Conservation (phyloP, 30 jellyfish, hydroid and myxozoan species). For the Aurelia coerulea region DNA sequence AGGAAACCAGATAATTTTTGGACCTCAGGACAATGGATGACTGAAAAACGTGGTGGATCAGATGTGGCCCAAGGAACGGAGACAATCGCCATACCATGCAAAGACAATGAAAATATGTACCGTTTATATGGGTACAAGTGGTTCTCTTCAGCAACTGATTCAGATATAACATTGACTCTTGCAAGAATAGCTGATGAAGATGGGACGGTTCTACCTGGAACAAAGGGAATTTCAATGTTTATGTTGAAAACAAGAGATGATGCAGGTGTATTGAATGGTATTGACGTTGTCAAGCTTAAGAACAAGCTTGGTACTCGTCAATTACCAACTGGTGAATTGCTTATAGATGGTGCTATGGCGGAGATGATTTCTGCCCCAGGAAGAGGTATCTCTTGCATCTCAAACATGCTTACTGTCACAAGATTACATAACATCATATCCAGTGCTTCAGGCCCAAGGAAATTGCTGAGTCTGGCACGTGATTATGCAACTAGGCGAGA, state of each 20-base stretch:
- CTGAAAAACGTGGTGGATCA: slow-evolving; percentile 94
- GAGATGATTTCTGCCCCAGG: slow-evolving; percentile 74
- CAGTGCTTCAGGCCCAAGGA: slow-evolving; percentile 80
- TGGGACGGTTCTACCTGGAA: slow-evolving; percentile 60
- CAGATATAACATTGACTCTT: slow-evolving; percentile 81
- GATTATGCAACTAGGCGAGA: slow-evolving; percentile 80
- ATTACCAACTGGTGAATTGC: slow-evolving; percentile 89
- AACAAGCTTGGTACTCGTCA: slow-evolving; percentile 93
- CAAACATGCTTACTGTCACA: slow-evolving; percentile 87
- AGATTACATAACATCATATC: slow-evolving; percentile 79
- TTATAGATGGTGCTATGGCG: slow-evolving; percentile 80
- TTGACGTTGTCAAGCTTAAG: slow-evolving; percentile 81
- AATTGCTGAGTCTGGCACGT: slow-evolving; percentile 59
- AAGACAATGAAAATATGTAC: slow-evolving; percentile 18
- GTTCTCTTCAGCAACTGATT: slow-evolving; percentile 95
- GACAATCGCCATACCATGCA: slow-evolving; percentile 67
- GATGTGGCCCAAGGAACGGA: slow-evolving; percentile 89
- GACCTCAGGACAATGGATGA: slow-evolving; percentile 99
- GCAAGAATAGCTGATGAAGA: slow-evolving; percentile 66
- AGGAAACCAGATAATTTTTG: slow-evolving; percentile 76
- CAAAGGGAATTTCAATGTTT: slow-evolving; percentile 81
- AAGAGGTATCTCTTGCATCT: slow-evolving; percentile 81
- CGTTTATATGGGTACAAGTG: slow-evolving; percentile 82
- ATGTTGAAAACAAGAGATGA: slow-evolving; percentile 68
- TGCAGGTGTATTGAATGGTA: slow-evolving; percentile 66